Base-by-base conservation (phyloP, 2,113 vertebrate species). In the Craseonycteris thonglongyai region DNA sequence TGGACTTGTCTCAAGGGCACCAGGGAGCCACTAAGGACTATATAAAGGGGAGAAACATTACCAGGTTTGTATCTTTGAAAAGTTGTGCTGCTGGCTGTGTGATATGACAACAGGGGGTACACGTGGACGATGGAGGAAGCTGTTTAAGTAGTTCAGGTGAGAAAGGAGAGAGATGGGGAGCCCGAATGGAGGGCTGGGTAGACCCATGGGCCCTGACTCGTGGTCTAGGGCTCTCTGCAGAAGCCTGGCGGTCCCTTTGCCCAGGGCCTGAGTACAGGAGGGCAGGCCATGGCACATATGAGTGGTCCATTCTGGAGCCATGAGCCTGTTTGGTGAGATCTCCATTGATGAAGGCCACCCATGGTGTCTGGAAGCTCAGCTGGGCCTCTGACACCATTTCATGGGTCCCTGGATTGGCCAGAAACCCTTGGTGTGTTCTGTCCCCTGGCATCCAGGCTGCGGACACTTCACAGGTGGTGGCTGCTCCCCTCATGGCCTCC, bases 21-120 rank as follows among this genome's bases (percentile, higher is more conserved):
- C n/a, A 51, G 85, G 88, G 35, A 92, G 69, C 80, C 91, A 49
- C 19, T 54, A 61, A 88, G 76, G 75, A 68, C 69, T 40, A 28
- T 15, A 45, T 59, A 47, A 51, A 18, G 26, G 45, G 80, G 61
- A 54, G 21, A 49, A 28, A 49, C 42, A 2, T 9, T 65, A n/a
- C 69, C 47, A 30, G 40, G 71, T 13, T 2, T 47, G 16, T 7
- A 54, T 1, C 54, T 80, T 63, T 88, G 72, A 82, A 21, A 76
- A 24, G 28, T 28, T 12, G 15, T 45, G 47, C 38, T 74, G 5
- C n/a, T 51, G 65, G 26, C 76, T 30, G 19, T 30, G 49, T 40
- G 38, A 1, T 24, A 26, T 51, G 38, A n/a, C 3, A 15, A 45
- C 79, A 26, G 42, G 47, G 14, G 72, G 16, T 45, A 30, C 58